A percentile compares a stretch with the other conserved stretches of the same genome.
These are phyloP conservation scores for Hypothenemus hampei DNA, from an alignment of 1,140 invertebrate species.

Conservation along the genomic window DNA sequence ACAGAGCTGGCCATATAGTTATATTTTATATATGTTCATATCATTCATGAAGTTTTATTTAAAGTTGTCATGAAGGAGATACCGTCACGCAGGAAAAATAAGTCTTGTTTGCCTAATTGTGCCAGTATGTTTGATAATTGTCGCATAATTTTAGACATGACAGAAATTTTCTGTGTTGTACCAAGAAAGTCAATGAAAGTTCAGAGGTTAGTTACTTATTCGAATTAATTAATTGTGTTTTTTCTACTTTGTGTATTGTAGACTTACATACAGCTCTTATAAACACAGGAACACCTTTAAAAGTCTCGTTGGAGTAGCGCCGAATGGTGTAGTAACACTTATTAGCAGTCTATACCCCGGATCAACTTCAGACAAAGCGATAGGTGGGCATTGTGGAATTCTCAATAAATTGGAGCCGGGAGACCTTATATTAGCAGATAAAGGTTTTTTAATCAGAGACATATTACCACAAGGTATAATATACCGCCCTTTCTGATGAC, in stretches of 20 bases:
- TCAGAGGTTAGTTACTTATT: too few species aligned
- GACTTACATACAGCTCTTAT: conserved; percentile 25
- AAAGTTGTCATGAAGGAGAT: conserved; percentile 28
- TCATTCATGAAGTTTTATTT: conserved; percentile 30
- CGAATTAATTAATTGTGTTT: too few species aligned
- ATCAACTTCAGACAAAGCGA: conserved; percentile 30
- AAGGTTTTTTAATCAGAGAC: conserved; percentile 31
- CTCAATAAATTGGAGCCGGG: conserved; percentile 15
- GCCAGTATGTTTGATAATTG: conserved; percentile 31
- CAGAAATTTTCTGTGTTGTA: conserved; percentile 25
- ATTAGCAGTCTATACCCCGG: conserved; percentile 28
- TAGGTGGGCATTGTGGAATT: conserved; percentile 21
- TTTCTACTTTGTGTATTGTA: conserved; percentile 17
- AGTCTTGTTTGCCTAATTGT: conserved; percentile 23
- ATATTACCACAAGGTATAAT: conserved; percentile 29
- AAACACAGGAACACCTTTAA: conserved; percentile 28
- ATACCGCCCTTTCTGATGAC: conserved; percentile 32
- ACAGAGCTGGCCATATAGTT: too few species aligned
- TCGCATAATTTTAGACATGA: conserved; percentile 31
- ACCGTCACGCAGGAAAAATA: conserved; percentile 26
- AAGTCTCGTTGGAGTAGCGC: conserved; percentile 28
- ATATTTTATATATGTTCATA: too few species aligned
- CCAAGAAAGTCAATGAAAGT: too few species aligned
- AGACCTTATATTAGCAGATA: conserved; percentile 31
- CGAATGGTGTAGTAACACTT: conserved; percentile 31